Percentiles rank a stretch among this genome's conserved stretches.
Evolutionary conservation across 2,797 vertebrate species (phyloP).

Genomic region (Hybognathus amarus): DNA sequence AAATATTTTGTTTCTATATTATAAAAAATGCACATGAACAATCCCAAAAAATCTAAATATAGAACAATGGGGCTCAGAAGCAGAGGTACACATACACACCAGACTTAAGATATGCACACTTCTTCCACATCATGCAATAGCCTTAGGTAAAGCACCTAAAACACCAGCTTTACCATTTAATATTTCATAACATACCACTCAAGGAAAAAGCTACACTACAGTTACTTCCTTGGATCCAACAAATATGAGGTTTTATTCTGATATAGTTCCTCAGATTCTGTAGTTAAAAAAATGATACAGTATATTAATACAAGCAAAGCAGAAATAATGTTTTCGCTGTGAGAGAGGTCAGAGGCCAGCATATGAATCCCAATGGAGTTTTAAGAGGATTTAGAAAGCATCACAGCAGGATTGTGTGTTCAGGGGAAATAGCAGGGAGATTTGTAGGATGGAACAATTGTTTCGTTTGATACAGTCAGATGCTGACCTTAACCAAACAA

Average conservation of each 20-base stretch:
- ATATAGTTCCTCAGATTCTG: not conserved
- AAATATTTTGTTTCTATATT: not conserved
- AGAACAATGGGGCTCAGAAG: not conserved
- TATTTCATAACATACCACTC: constrained; percentile 33
- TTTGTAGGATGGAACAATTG: not conserved
- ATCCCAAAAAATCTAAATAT: not conserved
- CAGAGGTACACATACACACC: not conserved
- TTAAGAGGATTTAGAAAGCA: not conserved
- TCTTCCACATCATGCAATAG: not conserved
- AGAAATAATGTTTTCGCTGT: not conserved
- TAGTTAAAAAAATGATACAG: not conserved
- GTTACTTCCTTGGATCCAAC: not conserved
- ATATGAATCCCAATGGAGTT: not conserved
- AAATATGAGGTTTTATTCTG: not conserved
- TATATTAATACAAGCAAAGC: not conserved
- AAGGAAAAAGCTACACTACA: not conserved
- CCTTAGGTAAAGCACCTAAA: not conserved
- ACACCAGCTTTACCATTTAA: not conserved
- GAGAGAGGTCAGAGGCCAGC: not conserved
- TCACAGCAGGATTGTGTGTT: not conserved
- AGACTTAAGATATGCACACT: not conserved
- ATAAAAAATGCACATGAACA: not conserved
- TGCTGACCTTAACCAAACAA: constrained; percentile 19
- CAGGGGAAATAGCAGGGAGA: not conserved
- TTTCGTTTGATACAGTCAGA: constrained; percentile 33